These are phyloP conservation scores for Palythoa grandis DNA, from an alignment of 92 coral and sea anemone species.

Conservation along the genomic window DNA sequence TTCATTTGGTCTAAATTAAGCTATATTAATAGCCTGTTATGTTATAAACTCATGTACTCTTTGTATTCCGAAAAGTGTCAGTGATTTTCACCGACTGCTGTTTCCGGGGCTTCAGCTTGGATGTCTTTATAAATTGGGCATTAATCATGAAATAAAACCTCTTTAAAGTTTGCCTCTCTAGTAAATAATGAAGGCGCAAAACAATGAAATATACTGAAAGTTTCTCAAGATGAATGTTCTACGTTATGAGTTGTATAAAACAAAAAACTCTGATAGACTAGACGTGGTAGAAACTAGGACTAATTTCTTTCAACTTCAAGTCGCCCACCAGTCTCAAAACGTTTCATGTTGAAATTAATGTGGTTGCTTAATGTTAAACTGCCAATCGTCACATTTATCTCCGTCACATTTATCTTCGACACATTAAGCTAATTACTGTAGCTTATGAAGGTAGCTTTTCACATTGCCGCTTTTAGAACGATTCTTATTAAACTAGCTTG, in stretches of 20 bases:
- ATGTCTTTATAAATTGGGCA: not conserved
- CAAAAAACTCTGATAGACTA: not conserved
- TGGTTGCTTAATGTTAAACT: constrained; percentile 17
- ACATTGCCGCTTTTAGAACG: not conserved
- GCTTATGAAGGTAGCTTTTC: not conserved
- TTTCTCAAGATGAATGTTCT: not conserved
- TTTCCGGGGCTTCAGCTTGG: not conserved
- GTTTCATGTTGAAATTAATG: not conserved
- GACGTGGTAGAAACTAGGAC: not conserved
- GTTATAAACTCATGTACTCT: not conserved
- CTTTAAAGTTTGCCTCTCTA: not conserved
- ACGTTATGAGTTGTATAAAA: not conserved
- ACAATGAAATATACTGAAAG: not conserved
- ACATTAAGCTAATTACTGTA: constrained; percentile 22
- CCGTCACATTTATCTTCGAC: constrained; percentile 23
- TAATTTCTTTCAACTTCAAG: not conserved
- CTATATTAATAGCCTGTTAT: constrained; percentile 13
- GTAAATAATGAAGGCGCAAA: not conserved
- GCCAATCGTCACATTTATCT: constrained; percentile 28
- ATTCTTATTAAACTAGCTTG: not conserved
- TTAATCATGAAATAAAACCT: not conserved
- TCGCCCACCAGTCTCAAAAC: constrained; percentile 26
- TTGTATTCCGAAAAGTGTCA: not conserved
- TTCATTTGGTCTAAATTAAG: constrained; percentile 37
- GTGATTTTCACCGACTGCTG: not conserved